These are phyloP conservation scores for Syngnathus acus DNA, from an alignment of 2,797 vertebrate genomes.

Conservation along the genomic window DNA sequence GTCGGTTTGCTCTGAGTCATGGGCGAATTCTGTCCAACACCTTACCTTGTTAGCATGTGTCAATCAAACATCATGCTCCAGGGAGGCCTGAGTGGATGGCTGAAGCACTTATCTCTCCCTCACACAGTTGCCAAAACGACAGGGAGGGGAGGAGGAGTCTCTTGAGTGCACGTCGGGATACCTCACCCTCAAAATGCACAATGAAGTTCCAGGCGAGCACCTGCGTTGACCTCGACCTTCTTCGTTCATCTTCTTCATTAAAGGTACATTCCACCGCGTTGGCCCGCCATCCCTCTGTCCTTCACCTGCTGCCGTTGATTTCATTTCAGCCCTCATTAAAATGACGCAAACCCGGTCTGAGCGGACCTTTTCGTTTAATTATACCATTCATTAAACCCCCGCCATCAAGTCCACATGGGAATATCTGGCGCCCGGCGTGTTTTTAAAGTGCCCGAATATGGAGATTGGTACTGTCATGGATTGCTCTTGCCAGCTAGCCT, in stretches of 20 bases:
- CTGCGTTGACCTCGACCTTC: conserved; percentile 1
- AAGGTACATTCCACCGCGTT: conserved; percentile 49
- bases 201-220: conserved; percentile 13
- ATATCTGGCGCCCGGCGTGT: conserved; percentile 47
- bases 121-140: conserved; percentile 30
- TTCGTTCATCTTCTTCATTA: conserved; percentile 54
- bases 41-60: conserved; percentile 69
- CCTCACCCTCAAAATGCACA: background rate
- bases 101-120: conserved; percentile 41
- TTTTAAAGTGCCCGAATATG: conserved; percentile 54
- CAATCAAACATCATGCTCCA: conserved; percentile 54
- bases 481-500: conserved; percentile 42
- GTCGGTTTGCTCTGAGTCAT: conserved; percentile 19
- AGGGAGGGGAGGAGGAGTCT: conserved; percentile 11
- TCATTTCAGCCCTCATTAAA: conserved; percentile 47
- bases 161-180: background rate
- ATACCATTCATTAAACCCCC: conserved; percentile 56
- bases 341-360: conserved; percentile 18
- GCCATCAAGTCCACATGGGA: conserved; percentile 23
- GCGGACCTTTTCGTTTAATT: conserved; percentile 59
- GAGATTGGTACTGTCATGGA: conserved; percentile 53
- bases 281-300: conserved; percentile 44
- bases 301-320: conserved; percentile 57
- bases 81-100: conserved; percentile 46
- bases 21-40: conserved; percentile 49